Conservation (phyloP, 1,140 invertebrate genomes). For the Himalopsyche phryganea region DNA sequence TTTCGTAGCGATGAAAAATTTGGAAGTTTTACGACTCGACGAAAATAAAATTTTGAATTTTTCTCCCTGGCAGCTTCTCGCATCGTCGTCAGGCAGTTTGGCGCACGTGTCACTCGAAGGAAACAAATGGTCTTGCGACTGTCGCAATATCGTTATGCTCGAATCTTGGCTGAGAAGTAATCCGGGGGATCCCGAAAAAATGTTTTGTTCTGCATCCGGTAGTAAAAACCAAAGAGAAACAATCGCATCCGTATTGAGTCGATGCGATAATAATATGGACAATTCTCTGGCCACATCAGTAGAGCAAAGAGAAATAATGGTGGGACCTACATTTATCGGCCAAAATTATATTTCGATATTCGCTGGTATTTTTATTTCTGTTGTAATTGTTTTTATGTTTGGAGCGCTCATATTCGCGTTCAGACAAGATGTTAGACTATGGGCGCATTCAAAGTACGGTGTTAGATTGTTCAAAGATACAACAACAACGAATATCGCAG, state of each 20-base stretch:
- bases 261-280: slow-evolving; percentile 60
- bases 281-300: slow-evolving; percentile 61
- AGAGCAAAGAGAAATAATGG: slow-evolving; percentile 57
- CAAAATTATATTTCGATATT: slow-evolving; percentile 67
- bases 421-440: slow-evolving; percentile 68
- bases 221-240: slow-evolving; percentile 53
- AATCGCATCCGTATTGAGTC: slow-evolving; percentile 58
- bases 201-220: slow-evolving; percentile 54
- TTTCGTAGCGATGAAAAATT: slow-evolving; percentile 66
- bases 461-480: slow-evolving; percentile 65
- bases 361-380: slow-evolving; percentile 68
- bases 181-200: slow-evolving; percentile 58
- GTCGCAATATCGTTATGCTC: slow-evolving; percentile 61
- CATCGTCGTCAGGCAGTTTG: slow-evolving; percentile 55
- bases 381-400: slow-evolving; percentile 66
- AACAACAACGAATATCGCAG: slow-evolving; percentile 49
- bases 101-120: slow-evolving; percentile 61
- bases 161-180: slow-evolving; percentile 63
- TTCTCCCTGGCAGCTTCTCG: slow-evolving; percentile 66
- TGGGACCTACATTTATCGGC: slow-evolving; percentile 50
- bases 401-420: slow-evolving; percentile 71
- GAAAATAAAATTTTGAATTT: slow-evolving; percentile 75
- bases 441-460: slow-evolving; percentile 71
- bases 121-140: slow-evolving; percentile 73
- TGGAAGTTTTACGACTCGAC: slow-evolving; percentile 75